Conservation (phyloP, 2,113 vertebrate genomes). For the Erpornis zantholeuca region DNA sequence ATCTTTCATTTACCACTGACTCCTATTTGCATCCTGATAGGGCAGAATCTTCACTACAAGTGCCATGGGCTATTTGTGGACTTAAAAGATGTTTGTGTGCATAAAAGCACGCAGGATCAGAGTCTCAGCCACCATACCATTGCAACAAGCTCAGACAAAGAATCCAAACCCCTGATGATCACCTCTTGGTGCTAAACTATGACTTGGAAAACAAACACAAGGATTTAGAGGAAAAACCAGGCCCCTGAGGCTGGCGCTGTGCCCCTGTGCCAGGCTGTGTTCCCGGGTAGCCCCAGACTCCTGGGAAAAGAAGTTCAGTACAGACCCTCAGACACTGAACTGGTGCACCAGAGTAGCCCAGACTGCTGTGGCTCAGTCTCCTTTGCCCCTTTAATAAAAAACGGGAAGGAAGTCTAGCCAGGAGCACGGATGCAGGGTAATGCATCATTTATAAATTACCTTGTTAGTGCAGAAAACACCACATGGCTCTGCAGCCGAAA, state of each 20-base stretch:
- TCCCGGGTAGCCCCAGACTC: not conserved
- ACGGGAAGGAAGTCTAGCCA: not conserved
- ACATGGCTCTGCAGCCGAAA: slow-evolving; percentile 83
- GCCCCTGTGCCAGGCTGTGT: not conserved
- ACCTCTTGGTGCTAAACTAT: not conserved
- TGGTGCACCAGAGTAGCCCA: slow-evolving; percentile 20
- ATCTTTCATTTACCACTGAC: not conserved
- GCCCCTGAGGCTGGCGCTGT: accelerated
- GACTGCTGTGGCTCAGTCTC: not conserved
- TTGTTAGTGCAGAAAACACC: slow-evolving; percentile 78
- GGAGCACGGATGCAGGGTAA: slow-evolving; percentile 53
- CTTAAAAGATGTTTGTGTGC: not conserved
- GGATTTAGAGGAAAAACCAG: not conserved
- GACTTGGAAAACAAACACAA: not conserved
- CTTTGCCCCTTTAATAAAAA: slow-evolving; percentile 8
- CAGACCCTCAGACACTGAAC: not conserved
- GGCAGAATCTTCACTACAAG: not conserved
- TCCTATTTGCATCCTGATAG: not conserved
- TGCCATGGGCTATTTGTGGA: not conserved
- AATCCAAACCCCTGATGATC: not conserved
- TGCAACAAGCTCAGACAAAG: not conserved
- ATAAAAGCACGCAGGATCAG: not conserved
- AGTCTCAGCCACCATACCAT: not conserved
- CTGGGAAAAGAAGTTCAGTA: not conserved
- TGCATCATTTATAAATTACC: slow-evolving; percentile 85